Conservation (phyloP, 2,113 vertebrate species). For the Saguinus midas region DNA sequence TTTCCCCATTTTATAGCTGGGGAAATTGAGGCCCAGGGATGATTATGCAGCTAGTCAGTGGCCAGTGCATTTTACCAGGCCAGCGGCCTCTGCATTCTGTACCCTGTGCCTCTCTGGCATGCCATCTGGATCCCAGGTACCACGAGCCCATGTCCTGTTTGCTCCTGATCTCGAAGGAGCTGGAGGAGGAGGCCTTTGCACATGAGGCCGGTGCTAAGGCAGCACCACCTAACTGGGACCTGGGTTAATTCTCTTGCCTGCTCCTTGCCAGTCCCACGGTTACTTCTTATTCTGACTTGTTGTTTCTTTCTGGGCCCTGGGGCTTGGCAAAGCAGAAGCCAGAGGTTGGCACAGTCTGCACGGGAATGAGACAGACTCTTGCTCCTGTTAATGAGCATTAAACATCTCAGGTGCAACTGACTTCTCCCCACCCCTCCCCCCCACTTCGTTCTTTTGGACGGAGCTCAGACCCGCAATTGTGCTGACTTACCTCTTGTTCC, state of each 20-base stretch:
- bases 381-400: not conserved
- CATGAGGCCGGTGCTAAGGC: not conserved
- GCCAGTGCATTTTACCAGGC: not conserved
- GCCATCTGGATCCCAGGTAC: not conserved
- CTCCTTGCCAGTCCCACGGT: not conserved
- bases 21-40: not conserved
- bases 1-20: not conserved
- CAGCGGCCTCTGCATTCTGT: not conserved
- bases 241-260: not conserved
- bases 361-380: not conserved
- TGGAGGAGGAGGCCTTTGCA: not conserved
- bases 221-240: not conserved
- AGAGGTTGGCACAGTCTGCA: not conserved
- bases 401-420: not conserved
- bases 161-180: not conserved
- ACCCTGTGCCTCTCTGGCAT: not conserved
- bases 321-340: not conserved
- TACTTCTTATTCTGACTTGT: constrained; percentile 16
- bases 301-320: constrained; percentile 51
- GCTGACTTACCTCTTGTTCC: not conserved
- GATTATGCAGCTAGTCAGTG: accelerated
- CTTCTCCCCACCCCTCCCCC: not conserved
- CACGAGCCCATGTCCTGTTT: not conserved
- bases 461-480: not conserved
- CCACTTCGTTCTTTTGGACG: not conserved